These are phyloP conservation scores for Drosophila kuntzei DNA, from an alignment of 2,888 invertebrate genomes.

Conservation along the genomic window DNA sequence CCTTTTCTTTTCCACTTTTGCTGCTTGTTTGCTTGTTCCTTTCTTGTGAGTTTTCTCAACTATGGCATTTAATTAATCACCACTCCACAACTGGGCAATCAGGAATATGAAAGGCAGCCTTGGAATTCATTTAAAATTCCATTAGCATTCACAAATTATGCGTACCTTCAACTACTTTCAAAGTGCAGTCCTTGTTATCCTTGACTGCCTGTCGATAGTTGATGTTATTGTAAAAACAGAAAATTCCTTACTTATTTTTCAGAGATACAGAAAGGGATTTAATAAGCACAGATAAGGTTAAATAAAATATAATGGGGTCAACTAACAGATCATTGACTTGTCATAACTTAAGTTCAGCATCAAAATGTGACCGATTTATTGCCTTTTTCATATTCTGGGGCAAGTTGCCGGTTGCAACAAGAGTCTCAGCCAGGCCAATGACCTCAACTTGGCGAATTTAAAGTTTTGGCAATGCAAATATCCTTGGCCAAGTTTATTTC, in stretches of 20 bases:
- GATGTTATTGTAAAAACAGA: not conserved
- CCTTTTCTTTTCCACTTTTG: not conserved
- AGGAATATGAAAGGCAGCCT: slow-evolving; percentile 6
- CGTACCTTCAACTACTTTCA: not conserved
- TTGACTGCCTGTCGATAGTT: slow-evolving; percentile 1
- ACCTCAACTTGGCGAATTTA: slow-evolving; percentile 20
- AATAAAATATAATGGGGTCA: not conserved
- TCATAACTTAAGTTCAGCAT: not conserved
- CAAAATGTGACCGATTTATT: not conserved
- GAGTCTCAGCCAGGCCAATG: slow-evolving; percentile 26
- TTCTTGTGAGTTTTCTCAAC: slow-evolving; percentile 6
- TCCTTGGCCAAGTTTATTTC: slow-evolving; percentile 16
- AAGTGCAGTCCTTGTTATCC: not conserved
- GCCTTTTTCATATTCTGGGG: not conserved
- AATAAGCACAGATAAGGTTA: not conserved
- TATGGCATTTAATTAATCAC: slow-evolving; percentile 52
- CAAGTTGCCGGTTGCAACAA: not conserved
- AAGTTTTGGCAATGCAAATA: slow-evolving; percentile 33
- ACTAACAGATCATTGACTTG: not conserved
- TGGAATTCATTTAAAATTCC: slow-evolving; percentile 39
- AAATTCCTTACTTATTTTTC: not conserved
- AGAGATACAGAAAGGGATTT: not conserved
- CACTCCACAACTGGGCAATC: slow-evolving; percentile 24
- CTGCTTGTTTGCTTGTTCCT: not conserved
- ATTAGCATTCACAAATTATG: slow-evolving; percentile 19